Evolutionary conservation across 2,113 vertebrate genomes (phyloP), one percentile per base, ranked within the genome.

Genomic region (Arenaria interpres): DNA sequence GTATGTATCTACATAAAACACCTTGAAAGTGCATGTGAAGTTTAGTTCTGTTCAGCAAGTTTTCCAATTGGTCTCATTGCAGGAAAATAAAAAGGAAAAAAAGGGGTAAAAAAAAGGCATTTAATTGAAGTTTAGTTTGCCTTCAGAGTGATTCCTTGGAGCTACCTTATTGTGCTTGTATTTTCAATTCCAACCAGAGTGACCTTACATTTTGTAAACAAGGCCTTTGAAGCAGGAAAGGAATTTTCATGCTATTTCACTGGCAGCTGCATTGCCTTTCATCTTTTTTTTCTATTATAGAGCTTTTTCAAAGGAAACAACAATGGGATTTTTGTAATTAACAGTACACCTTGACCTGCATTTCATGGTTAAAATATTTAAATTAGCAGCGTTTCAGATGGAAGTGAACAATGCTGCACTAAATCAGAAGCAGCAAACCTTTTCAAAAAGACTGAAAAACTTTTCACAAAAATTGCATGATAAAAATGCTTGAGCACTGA

Each of bases 151-250:
- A 76, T 94, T 96, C 74, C 39, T 95, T 78, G 60, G 41, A 83
- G 67, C 72, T 94, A 32, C 43, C 6, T 87, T 85, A 78, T 90
- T 90, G 63, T 91, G 54, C 48, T 88, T 77, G 54, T 53, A 60
- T 91, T 96, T 94, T 95, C 85, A 89, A 16, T 90, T 87, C 54
- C 68, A 59, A 39, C 48, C 64, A 87, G 82, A 94, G 76, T 95
- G 90, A 95, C 90, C 96, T 95, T 81, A 93, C 57, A 54, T 96
- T 90, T 78, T 89, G 45, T 95, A 96, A 95, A 92, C 89, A 97
- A 72, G 76, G 82, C 45, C 56, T 96, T 91, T 94, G 91, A 94
- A 91, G 91, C 79, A 66, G 10, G 25, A 79, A 91, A 90, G 28
- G 12, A n/a, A 23, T 85, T 91, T 94, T 90, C 28, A 32, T 85